Evolutionary conservation across 2,113 vertebrate species (phyloP).

Genomic region (Todiramphus saurophagus): DNA sequence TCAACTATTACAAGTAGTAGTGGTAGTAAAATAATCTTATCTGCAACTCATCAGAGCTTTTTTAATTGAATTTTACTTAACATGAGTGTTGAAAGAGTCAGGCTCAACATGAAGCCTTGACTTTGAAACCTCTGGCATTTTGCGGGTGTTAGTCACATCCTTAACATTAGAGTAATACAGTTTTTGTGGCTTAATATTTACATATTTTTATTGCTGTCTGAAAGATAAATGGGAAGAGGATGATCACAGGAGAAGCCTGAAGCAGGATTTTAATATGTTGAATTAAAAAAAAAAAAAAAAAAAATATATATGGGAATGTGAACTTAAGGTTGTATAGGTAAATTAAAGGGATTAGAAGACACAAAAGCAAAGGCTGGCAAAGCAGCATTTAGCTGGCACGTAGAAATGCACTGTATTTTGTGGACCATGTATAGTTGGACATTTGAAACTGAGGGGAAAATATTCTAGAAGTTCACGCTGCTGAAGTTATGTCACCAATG

Average conservation of each 20-base stretch:
- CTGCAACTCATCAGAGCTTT: constrained; percentile 50
- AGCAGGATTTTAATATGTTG: constrained; percentile 60
- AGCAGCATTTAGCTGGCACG: neutral
- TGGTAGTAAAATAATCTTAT: constrained; percentile 64
- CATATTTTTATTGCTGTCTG: constrained; percentile 69
- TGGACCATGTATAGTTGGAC: neutral
- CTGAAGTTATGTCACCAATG: neutral
- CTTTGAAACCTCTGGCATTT: constrained; percentile 67
- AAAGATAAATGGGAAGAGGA: constrained; percentile 69
- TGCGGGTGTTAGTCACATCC: constrained; percentile 71
- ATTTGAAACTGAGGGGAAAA: neutral
- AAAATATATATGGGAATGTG: constrained; percentile 19
- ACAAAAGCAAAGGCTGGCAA: neutral
- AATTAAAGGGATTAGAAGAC: constrained; percentile 31
- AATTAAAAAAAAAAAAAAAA: constrained; percentile 8
- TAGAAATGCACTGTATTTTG: neutral
- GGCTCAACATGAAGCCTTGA: constrained; percentile 42
- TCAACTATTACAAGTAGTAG: constrained; percentile 21
- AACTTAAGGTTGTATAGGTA: constrained; percentile 53
- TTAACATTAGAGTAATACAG: constrained; percentile 65
- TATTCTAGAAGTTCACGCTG: neutral
- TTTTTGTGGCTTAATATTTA: constrained; percentile 72
- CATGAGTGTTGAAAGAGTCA: constrained; percentile 51
- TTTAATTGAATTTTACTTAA: constrained; percentile 68
- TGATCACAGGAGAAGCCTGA: constrained; percentile 60